Evolutionary conservation across 2,113 vertebrate genomes (phyloP).

Genomic region (Octodon degus): DNA sequence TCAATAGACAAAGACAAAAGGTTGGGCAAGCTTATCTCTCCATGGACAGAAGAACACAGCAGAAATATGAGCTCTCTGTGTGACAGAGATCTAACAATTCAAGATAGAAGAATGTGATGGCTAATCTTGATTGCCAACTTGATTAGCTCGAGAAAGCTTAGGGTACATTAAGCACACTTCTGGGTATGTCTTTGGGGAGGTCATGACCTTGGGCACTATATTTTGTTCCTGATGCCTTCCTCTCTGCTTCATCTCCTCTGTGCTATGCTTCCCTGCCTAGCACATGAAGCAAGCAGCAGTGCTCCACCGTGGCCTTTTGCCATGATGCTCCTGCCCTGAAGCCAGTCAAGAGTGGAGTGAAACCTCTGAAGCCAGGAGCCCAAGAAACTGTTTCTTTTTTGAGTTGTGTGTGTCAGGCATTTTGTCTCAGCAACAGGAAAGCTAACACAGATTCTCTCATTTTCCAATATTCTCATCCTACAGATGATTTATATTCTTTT

Average conservation of each 20-base stretch:
- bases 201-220: neutral
- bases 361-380: neutral
- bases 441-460: neutral
- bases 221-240: neutral
- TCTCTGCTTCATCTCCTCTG: neutral
- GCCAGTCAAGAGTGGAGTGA: neutral
- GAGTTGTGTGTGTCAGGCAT: neutral
- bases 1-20: neutral
- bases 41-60: neutral
- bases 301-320: neutral
- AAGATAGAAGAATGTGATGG: neutral
- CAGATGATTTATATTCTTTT: slow-evolving; percentile 29
- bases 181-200: neutral
- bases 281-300: neutral
- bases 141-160: neutral
- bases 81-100: neutral
- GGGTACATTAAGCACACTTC: neutral
- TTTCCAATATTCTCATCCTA: slow-evolving; percentile 4
- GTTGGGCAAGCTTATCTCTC: neutral
- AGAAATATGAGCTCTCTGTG: neutral
- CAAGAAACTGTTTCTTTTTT: neutral
- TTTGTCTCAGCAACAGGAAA: neutral
- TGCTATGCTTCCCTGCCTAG: neutral
- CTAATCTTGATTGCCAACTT: neutral
- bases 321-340: neutral